These are phyloP conservation scores for Dorcus hopei DNA, from an alignment of 2,888 invertebrate genomes.

Conservation along the genomic window DNA sequence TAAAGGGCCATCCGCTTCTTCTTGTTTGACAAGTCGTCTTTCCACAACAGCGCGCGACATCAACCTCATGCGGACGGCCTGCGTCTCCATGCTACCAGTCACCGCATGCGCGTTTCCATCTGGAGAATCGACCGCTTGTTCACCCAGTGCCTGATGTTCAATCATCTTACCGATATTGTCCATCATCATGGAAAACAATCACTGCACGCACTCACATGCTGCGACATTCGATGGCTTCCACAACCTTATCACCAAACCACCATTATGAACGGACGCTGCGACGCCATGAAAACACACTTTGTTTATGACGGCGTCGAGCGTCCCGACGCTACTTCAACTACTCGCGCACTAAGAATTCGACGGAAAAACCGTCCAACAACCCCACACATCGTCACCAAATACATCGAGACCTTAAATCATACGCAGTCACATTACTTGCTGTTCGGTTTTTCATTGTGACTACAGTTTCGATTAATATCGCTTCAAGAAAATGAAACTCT, in stretches of 20 bases:
- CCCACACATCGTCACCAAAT: constrained; percentile 1
- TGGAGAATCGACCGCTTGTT: constrained; percentile 53
- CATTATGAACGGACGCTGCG: constrained; percentile 14
- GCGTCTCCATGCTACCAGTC: constrained; percentile 44
- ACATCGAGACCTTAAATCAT: background rate
- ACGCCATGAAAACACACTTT: constrained; percentile 33
- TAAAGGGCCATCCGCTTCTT: constrained; percentile 51
- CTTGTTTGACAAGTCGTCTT: constrained; percentile 49
- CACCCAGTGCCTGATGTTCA: constrained; percentile 56
- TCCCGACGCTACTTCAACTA: constrained; percentile 26
- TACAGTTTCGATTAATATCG: constrained; percentile 31
- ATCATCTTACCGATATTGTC: constrained; percentile 61
- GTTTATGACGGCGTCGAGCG: constrained; percentile 40
- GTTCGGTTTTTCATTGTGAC: constrained; percentile 24
- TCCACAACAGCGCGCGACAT: constrained; percentile 49
- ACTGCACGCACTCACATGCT: constrained; percentile 29
- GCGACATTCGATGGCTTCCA: constrained; percentile 15
- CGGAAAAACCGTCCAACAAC: constrained; percentile 7
- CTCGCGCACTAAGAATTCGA: constrained; percentile 14
- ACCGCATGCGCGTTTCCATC: constrained; percentile 49
- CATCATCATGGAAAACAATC: constrained; percentile 46
- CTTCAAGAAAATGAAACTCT: constrained; percentile 24
- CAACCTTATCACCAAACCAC: constrained; percentile 9
- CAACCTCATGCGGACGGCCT: constrained; percentile 49
- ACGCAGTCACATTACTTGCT: constrained; percentile 20